Evolutionary conservation across 2,797 vertebrate species (phyloP), one percentile per base, ranked within the genome.

Genomic region (Kryptopterus vitreolus): DNA sequence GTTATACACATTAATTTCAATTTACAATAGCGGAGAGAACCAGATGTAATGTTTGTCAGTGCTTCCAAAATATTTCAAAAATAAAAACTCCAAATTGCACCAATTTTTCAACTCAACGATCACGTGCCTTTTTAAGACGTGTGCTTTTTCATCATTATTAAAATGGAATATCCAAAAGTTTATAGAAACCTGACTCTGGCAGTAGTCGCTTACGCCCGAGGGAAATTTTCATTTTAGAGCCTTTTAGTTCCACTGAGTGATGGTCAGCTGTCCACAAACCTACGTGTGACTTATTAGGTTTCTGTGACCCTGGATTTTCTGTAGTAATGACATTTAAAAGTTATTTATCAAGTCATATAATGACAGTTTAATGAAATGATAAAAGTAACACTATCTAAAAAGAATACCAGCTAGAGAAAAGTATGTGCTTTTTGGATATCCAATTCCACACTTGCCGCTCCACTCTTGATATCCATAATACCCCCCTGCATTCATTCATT

Each of bases 31-130:
- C 65, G 26, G 65, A 48, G 65, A 9, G 50, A 65, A 24, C 26
- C 35, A 50, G 77, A 57, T 11, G 20, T 55, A 69, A 24, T 46
- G 53, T 26, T 61, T 57, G 59, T 53, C 43, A 29, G 48, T 33
- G 43, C 26, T 66, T 57, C 31, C 73, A 57, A 53, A 63, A 20
- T 24, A 78, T 65, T 78, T 43, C 6, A 53, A 18, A 53, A 53
- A 53, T 53, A 20, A 18, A 18, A 12, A 43, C 20, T n/a, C 35
- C 62, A 43, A 65, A n/a, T 65, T 22, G 20, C 33, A 13, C 43
- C 52, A 22, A 50, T 78, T 70, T 50, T 43, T 71, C 43, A 77
- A 24, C 13, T 12, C 38, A 22, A 29, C 48, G 52, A 10, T 59
- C 43, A 62, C 20, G 48, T 15, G 22, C 38, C 29, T 26, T 57